Evolutionary conservation across 1,140 invertebrate species (phyloP).

Genomic region (Lucilia cuprina): DNA sequence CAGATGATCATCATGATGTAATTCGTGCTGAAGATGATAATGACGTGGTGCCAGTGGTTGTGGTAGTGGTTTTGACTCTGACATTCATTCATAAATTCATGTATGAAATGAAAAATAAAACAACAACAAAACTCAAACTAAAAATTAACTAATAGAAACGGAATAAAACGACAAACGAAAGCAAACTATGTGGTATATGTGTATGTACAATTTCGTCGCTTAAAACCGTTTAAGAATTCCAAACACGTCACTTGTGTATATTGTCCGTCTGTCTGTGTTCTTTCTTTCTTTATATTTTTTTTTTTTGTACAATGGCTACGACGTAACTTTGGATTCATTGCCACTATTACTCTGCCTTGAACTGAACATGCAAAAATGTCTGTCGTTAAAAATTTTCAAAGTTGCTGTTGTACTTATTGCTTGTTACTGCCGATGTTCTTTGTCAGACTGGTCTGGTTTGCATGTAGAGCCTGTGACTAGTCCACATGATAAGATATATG

Average conservation of each 20-base stretch:
- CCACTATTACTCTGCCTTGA: constrained; percentile 1
- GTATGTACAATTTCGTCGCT: not conserved
- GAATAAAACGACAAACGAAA: constrained; percentile 4
- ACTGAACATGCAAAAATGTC: not conserved
- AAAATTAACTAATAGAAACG: constrained; percentile 6
- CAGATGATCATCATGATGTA: too few relatives aligned
- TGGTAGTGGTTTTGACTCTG: not conserved
- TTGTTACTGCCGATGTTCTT: not conserved
- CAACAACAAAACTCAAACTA: not conserved
- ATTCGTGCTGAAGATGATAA: not conserved
- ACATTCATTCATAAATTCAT: constrained; percentile 3
- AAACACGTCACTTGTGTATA: constrained; percentile 9
- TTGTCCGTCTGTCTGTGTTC: not conserved
- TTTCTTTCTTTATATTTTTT: not conserved
- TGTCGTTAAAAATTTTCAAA: not conserved
- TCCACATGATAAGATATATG: too few relatives aligned
- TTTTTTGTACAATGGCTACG: not conserved
- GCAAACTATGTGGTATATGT: not conserved
- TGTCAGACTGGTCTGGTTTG: too few relatives aligned
- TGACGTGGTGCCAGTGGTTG: not conserved
- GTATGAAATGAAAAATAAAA: not conserved
- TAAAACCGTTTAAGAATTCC: constrained; percentile 23
- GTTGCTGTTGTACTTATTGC: not conserved
- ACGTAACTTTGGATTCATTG: not conserved
- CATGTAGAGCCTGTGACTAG: too few relatives aligned